Percentiles rank a stretch among this genome's conserved stretches.
Evolutionary conservation across 2,113 vertebrate genomes (phyloP).

Genomic region (Pterophyllum scalare): DNA sequence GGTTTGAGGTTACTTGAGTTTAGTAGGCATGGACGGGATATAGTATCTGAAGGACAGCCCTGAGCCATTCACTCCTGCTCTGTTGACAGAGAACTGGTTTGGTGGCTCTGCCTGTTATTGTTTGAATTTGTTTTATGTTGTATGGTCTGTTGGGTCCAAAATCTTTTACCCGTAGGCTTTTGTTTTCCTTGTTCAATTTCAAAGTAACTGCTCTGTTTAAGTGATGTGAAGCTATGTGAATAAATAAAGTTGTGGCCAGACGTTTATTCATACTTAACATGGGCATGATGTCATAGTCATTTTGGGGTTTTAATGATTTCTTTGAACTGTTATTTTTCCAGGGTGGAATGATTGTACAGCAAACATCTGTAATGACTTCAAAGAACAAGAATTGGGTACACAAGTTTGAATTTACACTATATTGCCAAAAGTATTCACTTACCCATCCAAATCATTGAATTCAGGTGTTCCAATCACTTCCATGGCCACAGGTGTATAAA

Average conservation of each 20-base stretch:
- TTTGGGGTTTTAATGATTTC: neutral
- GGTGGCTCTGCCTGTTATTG: slow-evolving; percentile 55
- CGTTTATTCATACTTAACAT: neutral
- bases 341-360: neutral
- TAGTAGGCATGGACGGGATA: neutral
- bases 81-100: slow-evolving; percentile 56
- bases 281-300: neutral
- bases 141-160: slow-evolving; percentile 24
- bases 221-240: neutral
- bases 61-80: slow-evolving; percentile 47
- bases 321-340: neutral
- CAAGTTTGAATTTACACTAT: neutral
- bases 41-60: slow-evolving; percentile 1
- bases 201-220: neutral
- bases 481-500: too few relatives aligned
- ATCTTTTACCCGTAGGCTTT: slow-evolving; percentile 21
- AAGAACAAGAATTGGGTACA: neutral
- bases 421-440: too few relatives aligned
- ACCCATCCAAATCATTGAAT: too few relatives aligned
- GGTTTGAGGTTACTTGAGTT: neutral
- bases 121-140: slow-evolving; percentile 47
- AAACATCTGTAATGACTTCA: neutral
- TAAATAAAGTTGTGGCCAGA: neutral
- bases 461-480: too few relatives aligned
- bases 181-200: slow-evolving; percentile 44